phyloP scores from a whole-genome alignment of 2,113 vertebrate genomes.

The Bubo bubo region DNA sequence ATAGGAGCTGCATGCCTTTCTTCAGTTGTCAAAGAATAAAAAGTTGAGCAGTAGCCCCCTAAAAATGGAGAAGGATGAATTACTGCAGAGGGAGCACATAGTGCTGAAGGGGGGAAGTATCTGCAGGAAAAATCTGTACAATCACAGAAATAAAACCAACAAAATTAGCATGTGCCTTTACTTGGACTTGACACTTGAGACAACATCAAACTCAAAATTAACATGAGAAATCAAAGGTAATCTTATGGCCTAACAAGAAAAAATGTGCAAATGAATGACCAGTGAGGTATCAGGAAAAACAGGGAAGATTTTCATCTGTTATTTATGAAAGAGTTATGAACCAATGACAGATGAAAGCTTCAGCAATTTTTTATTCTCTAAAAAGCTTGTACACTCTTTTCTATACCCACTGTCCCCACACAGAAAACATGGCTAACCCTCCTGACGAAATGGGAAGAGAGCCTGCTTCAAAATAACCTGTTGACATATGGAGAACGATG shows the following conservation, averaged over 20 bases:
- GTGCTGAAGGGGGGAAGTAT: background rate
- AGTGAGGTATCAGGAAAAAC: background rate
- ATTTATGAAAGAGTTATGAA: conserved; percentile 11
- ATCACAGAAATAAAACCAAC: background rate
- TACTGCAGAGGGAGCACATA: background rate
- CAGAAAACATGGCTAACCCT: background rate
- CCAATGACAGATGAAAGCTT: background rate
- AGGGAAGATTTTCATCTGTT: background rate
- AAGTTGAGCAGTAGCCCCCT: background rate
- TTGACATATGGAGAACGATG: conserved; percentile 68
- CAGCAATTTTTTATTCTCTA: background rate
- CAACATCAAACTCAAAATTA: background rate
- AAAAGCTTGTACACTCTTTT: background rate
- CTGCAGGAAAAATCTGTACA: background rate
- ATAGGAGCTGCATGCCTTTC: background rate
- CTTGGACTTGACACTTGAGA: background rate
- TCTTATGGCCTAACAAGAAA: background rate
- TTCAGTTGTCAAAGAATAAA: background rate
- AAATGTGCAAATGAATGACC: background rate
- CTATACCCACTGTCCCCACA: background rate
- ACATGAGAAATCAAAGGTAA: background rate
- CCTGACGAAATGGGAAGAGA: background rate
- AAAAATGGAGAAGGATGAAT: background rate
- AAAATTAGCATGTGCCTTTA: background rate
- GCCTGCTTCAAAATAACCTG: conserved; percentile 62